phyloP scores from a whole-genome alignment of 2,888 invertebrate species.

The Torymus aiolomorphi region DNA sequence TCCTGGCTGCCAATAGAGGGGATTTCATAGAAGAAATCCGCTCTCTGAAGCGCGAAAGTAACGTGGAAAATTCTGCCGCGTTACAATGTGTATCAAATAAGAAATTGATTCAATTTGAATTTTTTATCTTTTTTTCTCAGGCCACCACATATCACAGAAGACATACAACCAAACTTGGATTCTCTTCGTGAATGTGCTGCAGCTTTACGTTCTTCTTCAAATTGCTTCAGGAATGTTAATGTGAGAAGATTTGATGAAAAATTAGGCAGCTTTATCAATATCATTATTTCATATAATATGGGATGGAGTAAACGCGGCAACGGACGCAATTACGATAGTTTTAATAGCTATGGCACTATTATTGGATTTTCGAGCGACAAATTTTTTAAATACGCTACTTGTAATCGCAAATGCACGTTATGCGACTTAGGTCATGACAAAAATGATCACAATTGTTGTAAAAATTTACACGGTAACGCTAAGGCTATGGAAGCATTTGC shows the following conservation, averaged over 20 bases:
- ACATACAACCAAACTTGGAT: conserved; percentile 23
- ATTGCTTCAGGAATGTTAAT: too few relatives aligned
- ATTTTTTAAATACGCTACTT: conserved; percentile 61
- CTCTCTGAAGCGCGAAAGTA: too few relatives aligned
- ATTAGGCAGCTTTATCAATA: neutral
- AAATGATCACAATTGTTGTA: conserved; percentile 61
- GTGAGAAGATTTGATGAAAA: too few relatives aligned
- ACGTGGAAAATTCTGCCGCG: too few relatives aligned
- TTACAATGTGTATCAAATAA: too few relatives aligned
- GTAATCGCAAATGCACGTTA: conserved; percentile 60
- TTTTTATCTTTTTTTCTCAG: neutral
- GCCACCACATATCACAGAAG: neutral
- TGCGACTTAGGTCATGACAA: conserved; percentile 57
- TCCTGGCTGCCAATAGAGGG: too few relatives aligned
- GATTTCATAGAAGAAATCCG: too few relatives aligned
- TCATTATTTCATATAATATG: neutral
- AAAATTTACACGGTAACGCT: conserved; percentile 53
- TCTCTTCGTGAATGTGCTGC: neutral
- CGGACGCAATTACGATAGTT: conserved; percentile 57
- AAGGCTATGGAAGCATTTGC: conserved; percentile 52
- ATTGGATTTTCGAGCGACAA: conserved; percentile 62
- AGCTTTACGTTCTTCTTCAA: neutral
- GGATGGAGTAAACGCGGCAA: neutral
- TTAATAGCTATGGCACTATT: conserved; percentile 61
- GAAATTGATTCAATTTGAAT: too few relatives aligned